A percentile compares a stretch with the other conserved stretches of the same genome.
phyloP scores from a whole-genome alignment of 2,888 invertebrate genomes.

The Noctua comes region DNA sequence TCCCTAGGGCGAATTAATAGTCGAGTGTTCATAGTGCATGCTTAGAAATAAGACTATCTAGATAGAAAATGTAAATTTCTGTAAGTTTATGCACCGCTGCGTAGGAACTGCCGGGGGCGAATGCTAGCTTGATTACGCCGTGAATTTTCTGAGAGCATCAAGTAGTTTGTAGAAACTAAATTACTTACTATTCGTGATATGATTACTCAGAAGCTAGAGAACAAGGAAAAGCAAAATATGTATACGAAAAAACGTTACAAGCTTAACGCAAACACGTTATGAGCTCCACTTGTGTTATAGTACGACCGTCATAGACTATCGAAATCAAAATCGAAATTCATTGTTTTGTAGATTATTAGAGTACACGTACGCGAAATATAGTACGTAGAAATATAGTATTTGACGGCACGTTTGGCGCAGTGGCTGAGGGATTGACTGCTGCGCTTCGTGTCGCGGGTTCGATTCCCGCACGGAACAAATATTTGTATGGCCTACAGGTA shows the following conservation, averaged over 20 bases:
- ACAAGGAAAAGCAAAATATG: neutral
- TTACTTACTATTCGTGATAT: slow-evolving; percentile 21
- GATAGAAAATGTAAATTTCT: slow-evolving; percentile 78
- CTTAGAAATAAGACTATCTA: slow-evolving; percentile 76
- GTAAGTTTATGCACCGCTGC: slow-evolving; percentile 68
- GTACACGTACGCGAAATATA: no score
- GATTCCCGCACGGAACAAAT: no score
- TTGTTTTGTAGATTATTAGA: no score
- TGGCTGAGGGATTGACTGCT: no score
- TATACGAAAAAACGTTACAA: neutral
- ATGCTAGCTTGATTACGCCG: slow-evolving; percentile 64
- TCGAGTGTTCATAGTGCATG: slow-evolving; percentile 72
- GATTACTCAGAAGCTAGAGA: neutral
- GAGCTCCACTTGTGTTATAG: no score
- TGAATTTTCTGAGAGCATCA: slow-evolving; percentile 51
- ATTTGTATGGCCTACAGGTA: no score
- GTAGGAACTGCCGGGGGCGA: slow-evolving; percentile 68
- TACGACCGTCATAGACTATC: no score
- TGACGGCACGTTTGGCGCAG: no score
- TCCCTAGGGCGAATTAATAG: slow-evolving; percentile 77
- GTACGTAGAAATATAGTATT: no score
- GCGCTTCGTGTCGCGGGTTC: no score
- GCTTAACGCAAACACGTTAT: neutral
- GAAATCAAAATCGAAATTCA: no score
- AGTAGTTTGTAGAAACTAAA: slow-evolving; percentile 48